Conservation (phyloP, 2,797 vertebrate species). For the Propithecus perrieri region DNA sequence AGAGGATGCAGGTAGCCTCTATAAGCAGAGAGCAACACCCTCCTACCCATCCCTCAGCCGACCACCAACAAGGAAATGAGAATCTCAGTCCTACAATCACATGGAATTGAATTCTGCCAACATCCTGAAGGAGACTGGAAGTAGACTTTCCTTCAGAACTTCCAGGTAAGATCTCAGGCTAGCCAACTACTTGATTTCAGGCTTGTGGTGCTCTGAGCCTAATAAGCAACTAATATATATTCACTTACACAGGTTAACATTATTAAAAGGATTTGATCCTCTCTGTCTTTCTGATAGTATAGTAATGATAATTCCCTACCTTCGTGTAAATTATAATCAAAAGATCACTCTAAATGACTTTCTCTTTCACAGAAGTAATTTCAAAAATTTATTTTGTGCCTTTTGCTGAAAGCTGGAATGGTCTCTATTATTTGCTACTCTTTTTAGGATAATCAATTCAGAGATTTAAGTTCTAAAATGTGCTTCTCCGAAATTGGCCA, state of each 20-base stretch:
- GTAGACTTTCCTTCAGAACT: background rate
- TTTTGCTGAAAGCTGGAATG: background rate
- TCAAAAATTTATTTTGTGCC: background rate
- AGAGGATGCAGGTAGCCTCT: background rate
- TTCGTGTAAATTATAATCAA: background rate
- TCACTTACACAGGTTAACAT: background rate
- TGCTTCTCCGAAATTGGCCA: background rate
- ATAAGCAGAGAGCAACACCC: background rate
- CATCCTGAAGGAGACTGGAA: background rate
- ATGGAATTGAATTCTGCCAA: background rate
- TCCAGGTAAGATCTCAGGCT: background rate
- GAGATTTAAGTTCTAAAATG: constrained; percentile 27
- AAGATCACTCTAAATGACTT: background rate
- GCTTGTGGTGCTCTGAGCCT: background rate
- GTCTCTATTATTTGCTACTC: background rate
- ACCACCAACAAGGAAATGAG: background rate
- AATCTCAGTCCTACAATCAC: background rate
- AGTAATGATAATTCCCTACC: background rate
- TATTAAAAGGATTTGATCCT: background rate
- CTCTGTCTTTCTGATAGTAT: background rate
- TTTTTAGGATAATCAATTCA: constrained; percentile 37
- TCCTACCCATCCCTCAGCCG: background rate
- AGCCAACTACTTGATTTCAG: background rate
- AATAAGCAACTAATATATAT: background rate
- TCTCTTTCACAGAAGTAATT: constrained; percentile 17